Evolutionary conservation across 1,140 invertebrate genomes (phyloP), one percentile per base, ranked within the genome.

Genomic region (Melanaphis sacchari): DNA sequence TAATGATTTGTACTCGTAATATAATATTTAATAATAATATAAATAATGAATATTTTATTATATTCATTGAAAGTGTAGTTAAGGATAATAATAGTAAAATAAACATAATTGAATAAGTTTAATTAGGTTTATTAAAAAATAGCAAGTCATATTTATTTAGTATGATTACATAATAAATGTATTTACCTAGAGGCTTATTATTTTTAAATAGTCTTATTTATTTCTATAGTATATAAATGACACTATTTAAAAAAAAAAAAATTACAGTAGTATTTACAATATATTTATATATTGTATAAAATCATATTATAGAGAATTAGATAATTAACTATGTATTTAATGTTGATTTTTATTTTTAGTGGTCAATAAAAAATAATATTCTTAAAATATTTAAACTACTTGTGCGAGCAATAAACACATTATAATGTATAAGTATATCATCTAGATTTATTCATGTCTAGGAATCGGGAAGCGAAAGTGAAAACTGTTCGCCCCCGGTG

Each of bases 381-480:
- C 15, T n/a, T 76, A 18, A 31, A 76, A 76, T 76, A 76, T 76
- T 76, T 18, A 76, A 76, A 76, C 59, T 76, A 76, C 15, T 26
- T 40, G 38, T 40, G 38, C 36, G 82, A 40, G 59, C 40, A 84
- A 41, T 41, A 24, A 41, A 24, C 22, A 38, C 7, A 40, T 41
- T 84, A 40, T 84, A 24, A 40, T 82, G 24, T 40, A 24, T 76
- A 31, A 11, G 84, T 87, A 31, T 49, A 88, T 46, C 26, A n/a
- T 46, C 15, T 43, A n/a, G 85, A 46, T 46, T 88, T 88, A 46
- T 89, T 89, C 88, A 36, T 52, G 43, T 38, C 36, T 52, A 52
- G 87, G 43, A 52, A 59, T 59, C 49, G 49, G 54, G 38, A 82
- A 92, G 54, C 90, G 66, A 92, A 92, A 92, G 90, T 82, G 90